phyloP scores from a whole-genome alignment of 2,797 vertebrate genomes.

The Argyrosomus regius region DNA sequence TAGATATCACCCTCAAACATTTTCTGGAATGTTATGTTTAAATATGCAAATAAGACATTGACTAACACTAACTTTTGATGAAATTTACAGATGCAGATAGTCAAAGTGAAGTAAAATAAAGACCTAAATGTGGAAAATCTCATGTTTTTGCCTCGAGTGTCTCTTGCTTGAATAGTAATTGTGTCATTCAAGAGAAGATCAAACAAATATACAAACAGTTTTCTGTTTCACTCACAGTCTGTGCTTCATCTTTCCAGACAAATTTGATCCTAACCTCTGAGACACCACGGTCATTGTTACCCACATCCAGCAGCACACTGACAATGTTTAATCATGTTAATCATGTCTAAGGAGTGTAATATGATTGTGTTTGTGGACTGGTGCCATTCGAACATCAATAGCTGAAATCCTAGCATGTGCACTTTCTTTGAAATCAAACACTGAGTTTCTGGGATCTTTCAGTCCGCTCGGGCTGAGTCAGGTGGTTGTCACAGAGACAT shows the following conservation, averaged over 20 bases:
- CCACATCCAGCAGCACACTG: too few species aligned
- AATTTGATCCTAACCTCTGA: conserved; percentile 14
- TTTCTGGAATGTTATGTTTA: too few species aligned
- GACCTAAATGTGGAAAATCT: too few species aligned
- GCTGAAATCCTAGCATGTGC: conserved; percentile 33
- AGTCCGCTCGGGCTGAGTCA: conserved; percentile 29
- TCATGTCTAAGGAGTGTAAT: conserved; percentile 4
- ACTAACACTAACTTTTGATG: too few species aligned
- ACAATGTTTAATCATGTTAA: not conserved
- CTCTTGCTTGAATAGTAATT: not conserved
- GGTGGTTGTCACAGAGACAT: conserved; percentile 1
- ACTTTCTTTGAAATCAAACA: conserved; percentile 47
- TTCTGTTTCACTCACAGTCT: not conserved
- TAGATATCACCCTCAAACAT: too few species aligned
- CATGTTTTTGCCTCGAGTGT: too few species aligned
- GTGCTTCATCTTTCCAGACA: not conserved
- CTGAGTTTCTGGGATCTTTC: conserved; percentile 20
- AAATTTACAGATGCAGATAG: too few species aligned
- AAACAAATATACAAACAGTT: not conserved
- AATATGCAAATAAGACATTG: too few species aligned
- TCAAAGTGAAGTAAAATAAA: too few species aligned
- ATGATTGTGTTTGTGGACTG: conserved; percentile 8
- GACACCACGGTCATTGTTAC: not conserved
- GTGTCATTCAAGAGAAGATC: not conserved
- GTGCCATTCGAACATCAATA: conserved; percentile 8